These are phyloP conservation scores for Norana najaformis DNA, from an alignment of 2,888 invertebrate species.

Conservation along the genomic window DNA sequence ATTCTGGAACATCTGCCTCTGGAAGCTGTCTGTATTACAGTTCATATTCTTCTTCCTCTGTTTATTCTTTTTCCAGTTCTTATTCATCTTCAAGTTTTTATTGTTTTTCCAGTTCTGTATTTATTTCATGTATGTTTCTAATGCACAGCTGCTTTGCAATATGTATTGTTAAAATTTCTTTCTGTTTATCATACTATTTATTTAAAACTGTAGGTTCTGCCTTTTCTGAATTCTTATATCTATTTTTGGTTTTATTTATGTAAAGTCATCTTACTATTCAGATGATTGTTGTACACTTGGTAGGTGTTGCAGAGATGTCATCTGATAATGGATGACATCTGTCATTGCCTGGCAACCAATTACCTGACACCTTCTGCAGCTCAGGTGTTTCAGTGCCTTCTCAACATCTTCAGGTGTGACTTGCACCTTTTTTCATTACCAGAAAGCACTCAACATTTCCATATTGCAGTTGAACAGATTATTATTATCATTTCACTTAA, in stretches of 20 bases:
- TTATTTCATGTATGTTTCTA: neutral
- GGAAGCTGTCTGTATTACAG: constrained; percentile 14
- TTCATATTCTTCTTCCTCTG: neutral
- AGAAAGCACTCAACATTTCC: neutral
- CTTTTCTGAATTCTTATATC: neutral
- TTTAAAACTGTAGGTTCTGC: neutral
- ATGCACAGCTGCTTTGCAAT: neutral
- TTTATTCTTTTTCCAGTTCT: neutral
- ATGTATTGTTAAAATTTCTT: neutral
- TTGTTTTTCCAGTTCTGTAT: neutral
- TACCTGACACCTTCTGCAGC: constrained; percentile 70
- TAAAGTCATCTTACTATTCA: neutral
- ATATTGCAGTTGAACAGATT: neutral
- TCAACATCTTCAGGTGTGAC: constrained; percentile 30
- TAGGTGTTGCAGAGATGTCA: constrained; percentile 41
- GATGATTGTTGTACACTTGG: neutral
- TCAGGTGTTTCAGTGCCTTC: constrained; percentile 65
- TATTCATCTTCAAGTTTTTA: neutral
- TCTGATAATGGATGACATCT: constrained; percentile 46
- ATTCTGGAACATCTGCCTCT: constrained; percentile 49
- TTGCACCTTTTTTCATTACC: neutral
- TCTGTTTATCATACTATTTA: neutral
- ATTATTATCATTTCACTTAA: neutral
- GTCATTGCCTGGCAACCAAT: constrained; percentile 55
- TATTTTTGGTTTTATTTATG: neutral